Evolutionary conservation across 2,888 invertebrate species (phyloP).

Genomic region (Idaea dimidiata): DNA sequence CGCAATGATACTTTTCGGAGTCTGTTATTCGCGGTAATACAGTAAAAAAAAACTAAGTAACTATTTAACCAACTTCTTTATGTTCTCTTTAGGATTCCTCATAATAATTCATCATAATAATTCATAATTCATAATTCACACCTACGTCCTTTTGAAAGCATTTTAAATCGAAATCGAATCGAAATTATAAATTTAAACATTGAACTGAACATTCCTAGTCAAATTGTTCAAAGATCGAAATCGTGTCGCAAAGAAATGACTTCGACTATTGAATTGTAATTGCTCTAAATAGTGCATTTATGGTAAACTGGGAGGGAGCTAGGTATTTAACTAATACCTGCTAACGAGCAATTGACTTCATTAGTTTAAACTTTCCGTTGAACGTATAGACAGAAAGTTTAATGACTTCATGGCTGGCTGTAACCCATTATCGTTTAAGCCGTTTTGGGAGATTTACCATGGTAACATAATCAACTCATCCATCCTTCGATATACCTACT

Average conservation of each 20-base stretch:
- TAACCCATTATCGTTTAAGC: slow-evolving; percentile 37
- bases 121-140: too few relatives aligned
- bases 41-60: too few relatives aligned
- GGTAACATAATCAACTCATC: too few relatives aligned
- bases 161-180: slow-evolving; percentile 11
- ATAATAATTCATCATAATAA: too few relatives aligned
- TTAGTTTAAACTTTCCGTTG: too few relatives aligned
- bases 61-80: too few relatives aligned
- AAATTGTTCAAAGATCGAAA: slow-evolving; percentile 15
- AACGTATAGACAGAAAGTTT: slow-evolving; percentile 36
- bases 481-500: too few relatives aligned
- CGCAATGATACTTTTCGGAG: too few relatives aligned
- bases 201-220: slow-evolving; percentile 34
- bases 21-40: too few relatives aligned
- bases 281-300: slow-evolving; percentile 4
- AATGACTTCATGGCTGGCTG: slow-evolving; percentile 53
- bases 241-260: slow-evolving; percentile 14
- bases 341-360: too few relatives aligned
- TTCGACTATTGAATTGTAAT: slow-evolving; percentile 6
- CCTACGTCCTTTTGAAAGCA: slow-evolving; percentile 14
- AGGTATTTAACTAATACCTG: slow-evolving; percentile 13
- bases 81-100: too few relatives aligned
- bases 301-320: not conserved
- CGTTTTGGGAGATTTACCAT: slow-evolving; percentile 35
- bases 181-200: slow-evolving; percentile 24